Evolutionary conservation across 2,113 vertebrate species (phyloP).

Genomic region (Platysternon megacephalum): DNA sequence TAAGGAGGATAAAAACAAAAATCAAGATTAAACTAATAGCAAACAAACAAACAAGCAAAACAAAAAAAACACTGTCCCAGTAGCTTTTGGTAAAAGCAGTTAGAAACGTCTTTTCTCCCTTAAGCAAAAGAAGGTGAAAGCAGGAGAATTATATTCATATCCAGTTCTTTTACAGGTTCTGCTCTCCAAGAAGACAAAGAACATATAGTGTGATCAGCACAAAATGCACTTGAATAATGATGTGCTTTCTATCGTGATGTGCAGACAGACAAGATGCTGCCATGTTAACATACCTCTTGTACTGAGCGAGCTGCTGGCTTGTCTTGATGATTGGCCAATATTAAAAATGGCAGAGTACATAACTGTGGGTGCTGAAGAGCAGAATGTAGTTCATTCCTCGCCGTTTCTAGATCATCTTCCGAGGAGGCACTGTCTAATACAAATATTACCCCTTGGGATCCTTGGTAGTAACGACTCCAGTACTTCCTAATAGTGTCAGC

Average conservation of each 20-base stretch:
- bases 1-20: constrained; percentile 16
- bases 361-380: constrained; percentile 98
- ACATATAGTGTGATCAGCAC: neutral
- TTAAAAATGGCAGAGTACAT: constrained; percentile 97
- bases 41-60: neutral
- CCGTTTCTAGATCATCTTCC: constrained; percentile 93
- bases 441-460: constrained; percentile 97
- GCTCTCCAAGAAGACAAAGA: constrained; percentile 18
- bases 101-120: constrained; percentile 1
- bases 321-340: constrained; percentile 99
- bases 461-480: constrained; percentile 99
- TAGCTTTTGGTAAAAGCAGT: constrained; percentile 20
- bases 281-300: constrained; percentile 88
- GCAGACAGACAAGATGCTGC: neutral
- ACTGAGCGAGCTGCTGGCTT: constrained; percentile 93
- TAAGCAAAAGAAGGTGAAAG: constrained; percentile 26
- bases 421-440: constrained; percentile 96
- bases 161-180: neutral
- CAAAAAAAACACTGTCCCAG: neutral
- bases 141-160: neutral
- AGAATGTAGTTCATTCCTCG: constrained; percentile 94
- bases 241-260: neutral
- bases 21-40: neutral
- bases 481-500: constrained; percentile 98
- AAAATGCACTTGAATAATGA: neutral